These are phyloP conservation scores for Ranitomeya variabilis DNA, from an alignment of 2,113 vertebrate genomes.

Conservation along the genomic window DNA sequence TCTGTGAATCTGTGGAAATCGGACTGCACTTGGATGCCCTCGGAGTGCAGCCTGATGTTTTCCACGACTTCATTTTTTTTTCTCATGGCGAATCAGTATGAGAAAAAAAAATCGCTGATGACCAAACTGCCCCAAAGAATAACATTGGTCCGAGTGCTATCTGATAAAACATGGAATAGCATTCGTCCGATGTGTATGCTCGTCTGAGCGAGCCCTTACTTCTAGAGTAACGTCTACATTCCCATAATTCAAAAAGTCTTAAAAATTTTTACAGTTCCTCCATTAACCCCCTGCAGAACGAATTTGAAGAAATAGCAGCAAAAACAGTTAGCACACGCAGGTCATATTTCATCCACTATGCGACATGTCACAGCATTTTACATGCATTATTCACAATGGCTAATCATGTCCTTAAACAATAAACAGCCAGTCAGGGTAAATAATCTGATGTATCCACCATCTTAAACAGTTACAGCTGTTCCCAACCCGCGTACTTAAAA, in stretches of 20 bases:
- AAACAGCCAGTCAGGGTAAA: constrained; percentile 57
- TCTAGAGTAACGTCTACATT: background rate
- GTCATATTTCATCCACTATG: constrained; percentile 54
- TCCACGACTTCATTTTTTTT: no score
- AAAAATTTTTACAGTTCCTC: constrained; percentile 12
- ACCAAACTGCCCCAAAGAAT: no score
- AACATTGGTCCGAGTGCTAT: no score
- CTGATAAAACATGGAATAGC: no score
- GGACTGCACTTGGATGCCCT: no score
- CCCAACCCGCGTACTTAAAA: constrained; percentile 17
- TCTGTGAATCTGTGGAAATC: no score
- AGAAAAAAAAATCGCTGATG: no score
- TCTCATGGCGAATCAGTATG: no score
- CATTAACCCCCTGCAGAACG: background rate
- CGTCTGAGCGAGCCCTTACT: background rate
- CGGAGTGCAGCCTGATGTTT: no score
- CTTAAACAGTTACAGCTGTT: constrained; percentile 54
- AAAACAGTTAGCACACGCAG: constrained; percentile 45
- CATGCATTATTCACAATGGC: constrained; percentile 53
- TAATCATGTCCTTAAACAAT: constrained; percentile 44
- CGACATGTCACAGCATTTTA: constrained; percentile 43
- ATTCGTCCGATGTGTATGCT: no score
- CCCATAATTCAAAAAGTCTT: background rate
- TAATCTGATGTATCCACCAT: constrained; percentile 53
- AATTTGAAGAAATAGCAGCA: constrained; percentile 27